phyloP scores from a whole-genome alignment of 2,888 invertebrate species.

The Eilema caniola region DNA sequence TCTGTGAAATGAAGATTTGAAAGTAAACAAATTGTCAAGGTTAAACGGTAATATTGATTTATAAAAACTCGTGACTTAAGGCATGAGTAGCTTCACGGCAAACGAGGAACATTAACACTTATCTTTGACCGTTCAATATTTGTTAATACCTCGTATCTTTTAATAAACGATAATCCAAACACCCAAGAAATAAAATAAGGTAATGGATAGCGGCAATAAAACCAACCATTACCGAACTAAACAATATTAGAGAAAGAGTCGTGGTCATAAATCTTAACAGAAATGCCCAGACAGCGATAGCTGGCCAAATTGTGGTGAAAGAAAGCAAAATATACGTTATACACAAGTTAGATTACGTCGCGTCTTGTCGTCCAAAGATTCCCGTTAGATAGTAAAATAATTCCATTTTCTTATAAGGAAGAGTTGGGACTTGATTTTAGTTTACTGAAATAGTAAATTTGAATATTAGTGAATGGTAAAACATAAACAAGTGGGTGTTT shows the following conservation, averaged over 20 bases:
- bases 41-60: not conserved
- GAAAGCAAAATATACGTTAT: constrained; percentile 67
- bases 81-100: not conserved
- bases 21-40: not conserved
- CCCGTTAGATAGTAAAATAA: constrained; percentile 46
- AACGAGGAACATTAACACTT: not conserved
- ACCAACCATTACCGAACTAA: constrained; percentile 75
- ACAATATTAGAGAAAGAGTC: constrained; percentile 82
- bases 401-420: constrained; percentile 19
- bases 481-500: no score
- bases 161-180: constrained; percentile 65
- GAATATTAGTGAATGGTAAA: no score
- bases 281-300: constrained; percentile 75
- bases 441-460: constrained; percentile 20
- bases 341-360: constrained; percentile 69
- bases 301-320: constrained; percentile 75
- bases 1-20: not conserved
- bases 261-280: constrained; percentile 75
- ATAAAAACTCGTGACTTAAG: not conserved
- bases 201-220: constrained; percentile 65
- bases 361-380: constrained; percentile 56
- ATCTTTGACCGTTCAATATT: constrained; percentile 27
- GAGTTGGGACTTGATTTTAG: constrained; percentile 24
- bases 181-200: constrained; percentile 72
- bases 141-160: constrained; percentile 60